Base-by-base conservation (phyloP, 92 coral and sea anemone species). In the Isaurus tuberculatus region DNA sequence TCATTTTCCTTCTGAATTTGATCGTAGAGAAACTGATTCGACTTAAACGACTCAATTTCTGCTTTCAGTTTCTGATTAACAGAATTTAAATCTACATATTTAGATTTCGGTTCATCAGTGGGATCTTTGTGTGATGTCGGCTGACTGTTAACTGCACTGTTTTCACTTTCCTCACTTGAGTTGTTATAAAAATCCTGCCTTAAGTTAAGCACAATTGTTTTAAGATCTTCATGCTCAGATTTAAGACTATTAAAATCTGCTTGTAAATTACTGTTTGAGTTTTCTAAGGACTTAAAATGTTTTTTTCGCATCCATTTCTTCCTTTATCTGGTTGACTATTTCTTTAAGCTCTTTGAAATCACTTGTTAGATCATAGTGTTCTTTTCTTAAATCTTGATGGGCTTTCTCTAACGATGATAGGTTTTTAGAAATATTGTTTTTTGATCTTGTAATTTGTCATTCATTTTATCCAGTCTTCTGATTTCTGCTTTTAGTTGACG, bases 371-470 rank as follows among this genome's bases (percentile, higher is more conserved):
- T 31, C 13, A 33, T 16, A n/a, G n/a, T n/a, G n/a, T n/a, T n/a
- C n/a, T n/a, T n/a, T n/a, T n/a, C n/a, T n/a, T n/a, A n/a, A n/a
- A 20, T 67, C 72, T 67, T 67, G 72, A 36, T 67, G 72, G 33
- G 34, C 43, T 31, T 67, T 31, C 26, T 67, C 72, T 33, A 67
- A 28, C 28, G 72, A 67, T 31, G 72, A 31, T 31, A 67, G 46
- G 46, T 67, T 29, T 34, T 67, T 67, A 31, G 73, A 67, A 34
- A 67, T 67, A 67, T 29, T 31, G 6, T 32, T 67, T 67, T 70
- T 70, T 70, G 73, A 37, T 70, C 75, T 13, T 70, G 75, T 42
- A 70, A 23, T 42, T 68, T 70, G 55, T 37, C 11, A 42, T 40
- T 37, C n/a, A 8, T 25, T 70, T 70, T 70, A 37, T 70, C 29